Evolutionary conservation across 2,888 invertebrate genomes (phyloP).

Genomic region (Perizoma flavofasciatum): DNA sequence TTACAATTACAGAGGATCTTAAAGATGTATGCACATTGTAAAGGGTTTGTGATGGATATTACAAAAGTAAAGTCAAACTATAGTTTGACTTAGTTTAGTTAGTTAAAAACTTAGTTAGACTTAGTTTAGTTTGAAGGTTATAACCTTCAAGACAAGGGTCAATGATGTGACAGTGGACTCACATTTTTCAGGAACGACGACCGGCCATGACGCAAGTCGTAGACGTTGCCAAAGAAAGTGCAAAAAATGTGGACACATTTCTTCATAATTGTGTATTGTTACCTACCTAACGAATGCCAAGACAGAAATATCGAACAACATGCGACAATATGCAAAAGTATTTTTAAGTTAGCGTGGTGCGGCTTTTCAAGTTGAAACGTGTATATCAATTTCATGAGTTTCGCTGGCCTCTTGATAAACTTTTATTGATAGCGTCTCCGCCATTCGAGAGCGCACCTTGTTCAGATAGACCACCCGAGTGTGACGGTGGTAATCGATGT

Average conservation of each 20-base stretch:
- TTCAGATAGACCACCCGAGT: constrained; percentile 73
- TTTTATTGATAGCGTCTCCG: constrained; percentile 55
- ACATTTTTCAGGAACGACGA: constrained; percentile 67
- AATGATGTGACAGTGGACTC: constrained; percentile 54
- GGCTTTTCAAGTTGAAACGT: constrained; percentile 46
- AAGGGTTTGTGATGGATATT: constrained; percentile 1
- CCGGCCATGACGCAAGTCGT: constrained; percentile 65
- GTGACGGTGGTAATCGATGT: constrained; percentile 56
- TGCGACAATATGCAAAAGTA: constrained; percentile 49
- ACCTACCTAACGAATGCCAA: constrained; percentile 54
- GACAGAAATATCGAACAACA: constrained; percentile 52
- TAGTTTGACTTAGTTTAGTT: too few relatives aligned
- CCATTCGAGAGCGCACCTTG: constrained; percentile 48
- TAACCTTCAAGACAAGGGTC: constrained; percentile 56
- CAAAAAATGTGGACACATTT: constrained; percentile 46
- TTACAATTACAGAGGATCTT: too few relatives aligned
- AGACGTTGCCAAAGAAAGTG: constrained; percentile 54
- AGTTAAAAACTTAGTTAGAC: too few relatives aligned
- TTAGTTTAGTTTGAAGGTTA: too few relatives aligned
- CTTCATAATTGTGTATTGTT: constrained; percentile 44
- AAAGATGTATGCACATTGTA: background rate
- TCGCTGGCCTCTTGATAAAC: constrained; percentile 68
- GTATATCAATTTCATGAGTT: constrained; percentile 63
- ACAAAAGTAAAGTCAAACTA: constrained; percentile 15
- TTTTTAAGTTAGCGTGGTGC: constrained; percentile 36